A percentile compares a stretch with the other conserved stretches of the same genome.
phyloP scores from a whole-genome alignment of 64 coral and sea anemone genomes.

The Dendrophyllia cribrosa region DNA sequence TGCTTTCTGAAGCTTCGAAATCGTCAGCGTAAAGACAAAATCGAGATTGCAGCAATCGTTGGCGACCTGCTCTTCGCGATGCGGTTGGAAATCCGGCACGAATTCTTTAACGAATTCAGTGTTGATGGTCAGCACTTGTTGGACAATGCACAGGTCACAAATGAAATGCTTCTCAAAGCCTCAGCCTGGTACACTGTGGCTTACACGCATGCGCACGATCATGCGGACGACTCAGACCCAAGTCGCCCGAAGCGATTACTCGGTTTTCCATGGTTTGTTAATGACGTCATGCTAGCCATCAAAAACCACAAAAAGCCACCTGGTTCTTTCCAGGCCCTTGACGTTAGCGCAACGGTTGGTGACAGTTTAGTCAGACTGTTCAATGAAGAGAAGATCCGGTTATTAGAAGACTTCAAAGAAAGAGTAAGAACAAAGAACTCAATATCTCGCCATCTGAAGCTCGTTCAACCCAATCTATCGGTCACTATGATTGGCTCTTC shows the following conservation, averaged over 20 bases:
- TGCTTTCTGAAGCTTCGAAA: slow-evolving; percentile 92
- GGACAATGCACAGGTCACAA: not conserved
- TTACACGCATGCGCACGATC: slow-evolving; percentile 54
- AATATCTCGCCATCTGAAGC: not conserved
- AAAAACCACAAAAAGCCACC: slow-evolving; percentile 3
- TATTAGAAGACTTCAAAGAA: slow-evolving; percentile 19
- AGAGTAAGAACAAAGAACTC: slow-evolving; percentile 10
- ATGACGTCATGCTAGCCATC: slow-evolving; percentile 90
- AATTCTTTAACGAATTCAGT: slow-evolving; percentile 88
- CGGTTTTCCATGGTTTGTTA: slow-evolving; percentile 94
- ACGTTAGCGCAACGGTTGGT: slow-evolving; percentile 22
- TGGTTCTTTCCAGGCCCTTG: not conserved
- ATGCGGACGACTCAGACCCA: not conserved
- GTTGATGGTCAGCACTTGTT: slow-evolving; percentile 44
- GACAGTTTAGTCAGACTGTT: slow-evolving; percentile 38
- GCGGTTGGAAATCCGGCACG: slow-evolving; percentile 52
- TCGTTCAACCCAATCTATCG: not conserved
- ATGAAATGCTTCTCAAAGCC: slow-evolving; percentile 80
- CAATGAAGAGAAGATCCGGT: slow-evolving; percentile 24
- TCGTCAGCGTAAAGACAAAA: slow-evolving; percentile 80
- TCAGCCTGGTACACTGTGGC: slow-evolving; percentile 94
- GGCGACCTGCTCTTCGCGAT: slow-evolving; percentile 34
- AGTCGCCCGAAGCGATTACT: slow-evolving; percentile 33
- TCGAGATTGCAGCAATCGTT: slow-evolving; percentile 86
- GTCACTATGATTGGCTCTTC: slow-evolving; percentile 87